A percentile compares a stretch with the other conserved stretches of the same genome.
These are phyloP conservation scores for Erinaceus europaeus DNA, from an alignment of 2,113 vertebrate species.

Conservation along the genomic window DNA sequence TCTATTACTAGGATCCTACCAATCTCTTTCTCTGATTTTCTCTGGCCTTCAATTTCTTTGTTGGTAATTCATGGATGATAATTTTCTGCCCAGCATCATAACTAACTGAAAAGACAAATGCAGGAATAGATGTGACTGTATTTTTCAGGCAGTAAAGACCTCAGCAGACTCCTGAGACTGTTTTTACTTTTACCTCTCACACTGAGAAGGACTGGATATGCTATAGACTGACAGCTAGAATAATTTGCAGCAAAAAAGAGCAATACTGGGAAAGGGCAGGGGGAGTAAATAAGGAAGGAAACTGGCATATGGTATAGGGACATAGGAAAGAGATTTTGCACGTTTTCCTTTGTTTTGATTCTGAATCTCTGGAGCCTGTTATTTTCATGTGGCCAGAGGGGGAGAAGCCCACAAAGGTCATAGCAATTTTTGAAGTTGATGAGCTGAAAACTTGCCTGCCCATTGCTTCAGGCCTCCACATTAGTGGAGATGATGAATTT, in stretches of 20 bases:
- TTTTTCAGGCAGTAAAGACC: neutral
- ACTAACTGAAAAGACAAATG: neutral
- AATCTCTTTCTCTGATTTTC: neutral
- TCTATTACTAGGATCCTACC: neutral
- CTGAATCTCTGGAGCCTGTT: slow-evolving; percentile 32
- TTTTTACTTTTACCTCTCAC: neutral
- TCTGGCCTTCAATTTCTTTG: neutral
- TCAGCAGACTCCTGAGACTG: neutral
- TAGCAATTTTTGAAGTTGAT: slow-evolving; percentile 54
- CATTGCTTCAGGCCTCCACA: slow-evolving; percentile 45
- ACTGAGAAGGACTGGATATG: neutral
- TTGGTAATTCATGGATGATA: neutral
- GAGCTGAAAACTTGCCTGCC: slow-evolving; percentile 53
- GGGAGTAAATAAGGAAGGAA: neutral
- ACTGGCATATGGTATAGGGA: neutral
- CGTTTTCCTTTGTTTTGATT: slow-evolving; percentile 60
- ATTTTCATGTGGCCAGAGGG: slow-evolving; percentile 21
- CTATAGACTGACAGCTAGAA: neutral
- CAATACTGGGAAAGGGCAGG: neutral
- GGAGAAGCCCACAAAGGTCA: slow-evolving; percentile 26
- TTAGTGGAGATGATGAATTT: slow-evolving; percentile 51
- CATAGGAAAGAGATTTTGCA: neutral
- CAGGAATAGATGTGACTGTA: neutral
- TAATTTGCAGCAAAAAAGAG: neutral
- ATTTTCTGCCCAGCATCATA: neutral